Evolutionary conservation across 2,888 invertebrate genomes (phyloP).

Genomic region (Acheta domesticus): DNA sequence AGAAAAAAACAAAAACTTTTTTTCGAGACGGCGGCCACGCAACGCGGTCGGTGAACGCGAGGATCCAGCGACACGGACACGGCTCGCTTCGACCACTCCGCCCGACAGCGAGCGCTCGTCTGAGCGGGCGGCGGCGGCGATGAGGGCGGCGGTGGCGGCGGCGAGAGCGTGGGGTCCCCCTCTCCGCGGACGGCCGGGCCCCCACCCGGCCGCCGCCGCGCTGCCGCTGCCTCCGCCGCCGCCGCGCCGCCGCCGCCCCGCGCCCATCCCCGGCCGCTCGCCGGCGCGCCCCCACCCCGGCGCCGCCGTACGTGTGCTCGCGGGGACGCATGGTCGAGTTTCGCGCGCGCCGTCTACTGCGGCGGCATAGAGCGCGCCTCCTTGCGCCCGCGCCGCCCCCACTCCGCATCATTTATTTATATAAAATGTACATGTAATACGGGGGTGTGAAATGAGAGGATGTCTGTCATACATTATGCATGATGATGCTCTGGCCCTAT

Average conservation of each 20-base stretch:
- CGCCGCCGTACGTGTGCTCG: constrained; percentile 31
- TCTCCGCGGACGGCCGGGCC: constrained; percentile 20
- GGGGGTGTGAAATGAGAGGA: constrained; percentile 44
- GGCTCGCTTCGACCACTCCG: constrained; percentile 19
- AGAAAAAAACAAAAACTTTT: constrained; percentile 19
- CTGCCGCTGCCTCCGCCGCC: neutral
- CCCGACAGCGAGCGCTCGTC: constrained; percentile 40
- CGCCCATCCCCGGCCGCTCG: constrained; percentile 20
- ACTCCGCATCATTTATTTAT: constrained; percentile 43
- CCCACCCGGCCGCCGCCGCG: neutral
- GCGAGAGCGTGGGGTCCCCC: constrained; percentile 27
- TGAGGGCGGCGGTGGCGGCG: neutral
- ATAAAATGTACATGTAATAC: constrained; percentile 45
- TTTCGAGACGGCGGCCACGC: neutral
- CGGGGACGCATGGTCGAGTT: constrained; percentile 38
- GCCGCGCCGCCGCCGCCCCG: constrained; percentile 22
- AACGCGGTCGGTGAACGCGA: constrained; percentile 22
- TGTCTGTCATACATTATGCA: constrained; percentile 42
- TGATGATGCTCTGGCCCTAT: constrained; percentile 40
- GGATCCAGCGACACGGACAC: constrained; percentile 24
- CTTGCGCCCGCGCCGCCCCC: constrained; percentile 29
- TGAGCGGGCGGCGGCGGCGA: constrained; percentile 36
- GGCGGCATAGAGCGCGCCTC: constrained; percentile 28
- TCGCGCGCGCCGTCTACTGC: constrained; percentile 34
- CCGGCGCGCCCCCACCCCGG: constrained; percentile 29